A percentile compares a stretch with the other conserved stretches of the same genome.
phyloP scores from a whole-genome alignment of 2,797 vertebrate species.

The Picus viridis region DNA sequence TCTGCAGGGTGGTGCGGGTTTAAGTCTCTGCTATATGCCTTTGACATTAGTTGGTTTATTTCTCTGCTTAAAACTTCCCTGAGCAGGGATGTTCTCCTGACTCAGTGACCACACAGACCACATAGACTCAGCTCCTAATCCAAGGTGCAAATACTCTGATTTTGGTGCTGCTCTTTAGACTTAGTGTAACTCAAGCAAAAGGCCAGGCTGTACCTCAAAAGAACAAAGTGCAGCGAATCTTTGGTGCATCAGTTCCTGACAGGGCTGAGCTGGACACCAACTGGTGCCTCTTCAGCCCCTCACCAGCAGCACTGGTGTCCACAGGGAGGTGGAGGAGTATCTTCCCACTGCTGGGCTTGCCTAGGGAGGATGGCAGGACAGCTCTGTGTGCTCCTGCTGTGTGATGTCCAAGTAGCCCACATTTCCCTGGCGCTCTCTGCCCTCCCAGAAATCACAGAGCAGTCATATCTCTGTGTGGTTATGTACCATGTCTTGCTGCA shows the following conservation, averaged over 20 bases:
- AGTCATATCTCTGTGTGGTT: not conserved
- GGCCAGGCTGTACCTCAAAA: not conserved
- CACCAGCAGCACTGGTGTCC: not conserved
- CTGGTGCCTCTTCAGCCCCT: not conserved
- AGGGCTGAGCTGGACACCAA: not conserved
- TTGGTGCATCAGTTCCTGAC: not conserved
- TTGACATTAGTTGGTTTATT: not conserved
- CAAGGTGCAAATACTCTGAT: not conserved
- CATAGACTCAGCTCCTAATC: not conserved
- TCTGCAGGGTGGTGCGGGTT: not conserved
- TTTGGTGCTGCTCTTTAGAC: not conserved
- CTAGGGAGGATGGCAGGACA: not conserved
- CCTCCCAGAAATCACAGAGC: not conserved
- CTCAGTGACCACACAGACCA: not conserved
- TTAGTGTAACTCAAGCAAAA: not conserved
- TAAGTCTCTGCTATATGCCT: not conserved
- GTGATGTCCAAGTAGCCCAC: not conserved
- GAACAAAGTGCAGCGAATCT: not conserved
- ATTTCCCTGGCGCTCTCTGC: not conserved
- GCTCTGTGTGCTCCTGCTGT: not conserved
- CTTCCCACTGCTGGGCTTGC: not conserved
- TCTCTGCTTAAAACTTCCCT: not conserved
- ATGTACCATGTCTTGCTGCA: accelerated
- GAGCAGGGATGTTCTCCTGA: not conserved
- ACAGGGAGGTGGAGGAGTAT: not conserved